A percentile compares a stretch with the other conserved stretches of the same genome.
Evolutionary conservation across 2,113 vertebrate genomes (phyloP).

Genomic region (Nothobranchius kuhntae): DNA sequence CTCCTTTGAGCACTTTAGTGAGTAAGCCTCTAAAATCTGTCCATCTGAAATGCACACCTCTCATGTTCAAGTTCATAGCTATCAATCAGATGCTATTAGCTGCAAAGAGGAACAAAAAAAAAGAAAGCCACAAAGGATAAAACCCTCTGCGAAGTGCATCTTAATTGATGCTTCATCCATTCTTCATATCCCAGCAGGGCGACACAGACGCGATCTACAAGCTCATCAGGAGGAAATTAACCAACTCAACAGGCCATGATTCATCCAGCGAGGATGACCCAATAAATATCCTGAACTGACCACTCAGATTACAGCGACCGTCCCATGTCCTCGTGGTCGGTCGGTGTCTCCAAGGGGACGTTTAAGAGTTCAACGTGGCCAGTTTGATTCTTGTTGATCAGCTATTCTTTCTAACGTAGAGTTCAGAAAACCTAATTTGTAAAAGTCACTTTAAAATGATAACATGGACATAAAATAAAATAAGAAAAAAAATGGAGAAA

Average conservation of each 20-base stretch:
- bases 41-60: conserved; percentile 63
- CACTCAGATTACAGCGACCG: conserved; percentile 32
- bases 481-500: too few species aligned
- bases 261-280: conserved; percentile 39
- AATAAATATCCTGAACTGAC: conserved; percentile 41
- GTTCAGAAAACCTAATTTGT: too few species aligned
- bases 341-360: conserved; percentile 29
- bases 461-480: too few species aligned
- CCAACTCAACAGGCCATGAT: conserved; percentile 47
- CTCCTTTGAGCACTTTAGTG: conserved; percentile 62
- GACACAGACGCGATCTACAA: conserved; percentile 52
- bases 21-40: conserved; percentile 55
- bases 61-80: conserved; percentile 47
- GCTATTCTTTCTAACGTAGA: too few species aligned
- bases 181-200: conserved; percentile 45
- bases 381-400: too few species aligned
- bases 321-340: conserved; percentile 27
- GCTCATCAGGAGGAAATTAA: conserved; percentile 69
- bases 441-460: too few species aligned
- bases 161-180: conserved; percentile 65
- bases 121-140: conserved; percentile 57
- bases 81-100: conserved; percentile 70
- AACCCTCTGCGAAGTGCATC: conserved; percentile 56
- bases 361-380: background rate
- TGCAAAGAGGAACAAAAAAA: conserved; percentile 9